Conservation (phyloP, 1,140 invertebrate species). For the Proctacanthus coquilletti region DNA sequence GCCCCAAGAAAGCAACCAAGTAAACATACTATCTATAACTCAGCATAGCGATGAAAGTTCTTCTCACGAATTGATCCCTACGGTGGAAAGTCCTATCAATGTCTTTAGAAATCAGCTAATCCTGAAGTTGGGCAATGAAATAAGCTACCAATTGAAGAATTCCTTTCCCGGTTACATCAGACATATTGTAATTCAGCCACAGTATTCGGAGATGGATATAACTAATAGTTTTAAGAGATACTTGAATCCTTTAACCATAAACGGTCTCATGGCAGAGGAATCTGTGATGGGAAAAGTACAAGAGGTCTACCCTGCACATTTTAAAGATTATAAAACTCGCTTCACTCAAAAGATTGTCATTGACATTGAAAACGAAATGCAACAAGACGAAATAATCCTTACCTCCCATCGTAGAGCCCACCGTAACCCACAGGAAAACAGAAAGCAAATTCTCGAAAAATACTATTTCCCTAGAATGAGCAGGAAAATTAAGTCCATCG, state of each 20-base stretch:
- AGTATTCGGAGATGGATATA: background rate
- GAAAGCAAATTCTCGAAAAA: background rate
- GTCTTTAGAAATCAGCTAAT: slow-evolving; percentile 10
- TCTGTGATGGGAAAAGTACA: background rate
- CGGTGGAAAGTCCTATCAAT: slow-evolving; percentile 7
- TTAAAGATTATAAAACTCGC: background rate
- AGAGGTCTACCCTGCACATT: background rate
- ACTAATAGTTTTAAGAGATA: background rate
- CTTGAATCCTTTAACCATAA: background rate
- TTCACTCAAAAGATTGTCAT: slow-evolving; percentile 1
- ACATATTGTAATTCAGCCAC: background rate
- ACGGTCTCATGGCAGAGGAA: background rate
- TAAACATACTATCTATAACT: slow-evolving; percentile 4
- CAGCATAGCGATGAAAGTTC: slow-evolving; percentile 10
- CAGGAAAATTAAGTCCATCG: background rate
- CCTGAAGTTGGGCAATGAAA: too few species aligned
- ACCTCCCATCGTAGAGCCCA: background rate
- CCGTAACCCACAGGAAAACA: background rate
- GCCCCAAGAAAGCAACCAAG: slow-evolving; percentile 1
- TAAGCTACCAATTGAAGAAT: too few species aligned
- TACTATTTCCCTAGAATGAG: background rate
- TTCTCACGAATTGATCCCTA: slow-evolving; percentile 6
- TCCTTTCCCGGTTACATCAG: too few species aligned
- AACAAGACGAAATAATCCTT: background rate
- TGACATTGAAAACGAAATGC: background rate